Conservation (phyloP, 2,888 invertebrate species). For the Leptinotarsa tumamoca region DNA sequence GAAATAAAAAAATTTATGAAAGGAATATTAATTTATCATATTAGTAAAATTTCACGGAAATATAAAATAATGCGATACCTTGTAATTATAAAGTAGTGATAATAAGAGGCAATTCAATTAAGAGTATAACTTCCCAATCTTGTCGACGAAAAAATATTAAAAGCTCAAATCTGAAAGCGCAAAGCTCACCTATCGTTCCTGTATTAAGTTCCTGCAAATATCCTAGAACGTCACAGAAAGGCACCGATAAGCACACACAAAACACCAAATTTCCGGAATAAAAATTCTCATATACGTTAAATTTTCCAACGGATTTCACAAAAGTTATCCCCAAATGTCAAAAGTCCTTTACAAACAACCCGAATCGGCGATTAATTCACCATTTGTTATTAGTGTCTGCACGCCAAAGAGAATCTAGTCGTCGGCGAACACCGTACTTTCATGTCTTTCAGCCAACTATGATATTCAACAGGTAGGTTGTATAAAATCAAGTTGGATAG, state of each 20-base stretch:
- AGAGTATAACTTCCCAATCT: too few species aligned
- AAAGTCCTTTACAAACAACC: not conserved
- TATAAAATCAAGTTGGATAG: constrained; percentile 44
- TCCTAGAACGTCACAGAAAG: constrained; percentile 17
- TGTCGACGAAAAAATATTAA: not conserved
- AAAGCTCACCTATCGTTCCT: constrained; percentile 4
- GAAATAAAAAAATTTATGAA: not conserved
- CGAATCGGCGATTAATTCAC: constrained; percentile 15
- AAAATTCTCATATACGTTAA: not conserved
- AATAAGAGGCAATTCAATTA: too few species aligned
- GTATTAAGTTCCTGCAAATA: constrained; percentile 6
- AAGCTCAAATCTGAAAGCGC: not conserved
- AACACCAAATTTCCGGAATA: constrained; percentile 19
- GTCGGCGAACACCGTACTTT: constrained; percentile 30
- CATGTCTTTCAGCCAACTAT: constrained; percentile 44
- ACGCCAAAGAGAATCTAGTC: constrained; percentile 20
- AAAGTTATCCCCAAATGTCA: not conserved
- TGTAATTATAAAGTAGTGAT: too few species aligned
- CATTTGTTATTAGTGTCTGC: constrained; percentile 17
- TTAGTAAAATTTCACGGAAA: too few species aligned
- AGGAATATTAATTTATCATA: not conserved
- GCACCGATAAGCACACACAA: constrained; percentile 30
- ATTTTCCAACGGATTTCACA: constrained; percentile 23
- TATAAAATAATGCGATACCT: too few species aligned
- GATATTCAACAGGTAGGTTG: constrained; percentile 48